Evolutionary conservation across 2,113 vertebrate genomes (phyloP).

Genomic region (Cranoglanis bouderius): DNA sequence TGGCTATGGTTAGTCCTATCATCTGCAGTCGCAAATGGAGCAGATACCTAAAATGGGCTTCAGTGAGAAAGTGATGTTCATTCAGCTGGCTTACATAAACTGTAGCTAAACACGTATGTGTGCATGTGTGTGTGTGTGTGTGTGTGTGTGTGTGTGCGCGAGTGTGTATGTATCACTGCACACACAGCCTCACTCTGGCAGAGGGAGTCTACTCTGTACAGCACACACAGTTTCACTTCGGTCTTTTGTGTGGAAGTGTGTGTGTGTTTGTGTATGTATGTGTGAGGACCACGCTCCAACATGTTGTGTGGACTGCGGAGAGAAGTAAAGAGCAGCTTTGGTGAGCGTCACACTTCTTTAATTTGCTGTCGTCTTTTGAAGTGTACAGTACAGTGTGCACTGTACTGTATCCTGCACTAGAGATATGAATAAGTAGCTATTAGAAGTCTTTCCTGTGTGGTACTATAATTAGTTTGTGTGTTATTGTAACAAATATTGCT

Average conservation of each 20-base stretch:
- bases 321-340: conserved; percentile 77
- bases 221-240: conserved; percentile 7
- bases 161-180: conserved; percentile 17
- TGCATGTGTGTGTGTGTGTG: conserved; percentile 9
- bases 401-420: background rate
- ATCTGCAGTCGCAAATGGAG: background rate
- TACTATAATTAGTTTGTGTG: background rate
- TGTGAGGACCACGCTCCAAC: conserved; percentile 56
- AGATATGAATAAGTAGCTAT: background rate
- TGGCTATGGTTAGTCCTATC: background rate
- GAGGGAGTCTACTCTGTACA: conserved; percentile 27
- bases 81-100: conserved; percentile 19
- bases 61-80: conserved; percentile 27
- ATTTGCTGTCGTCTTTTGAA: background rate
- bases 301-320: conserved; percentile 82
- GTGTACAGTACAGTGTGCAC: background rate
- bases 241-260: background rate
- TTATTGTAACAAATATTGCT: background rate
- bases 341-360: conserved; percentile 67
- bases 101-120: background rate
- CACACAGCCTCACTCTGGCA: conserved; percentile 21
- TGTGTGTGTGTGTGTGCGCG: conserved; percentile 27
- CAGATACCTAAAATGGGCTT: conserved; percentile 4
- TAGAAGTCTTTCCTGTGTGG: background rate
- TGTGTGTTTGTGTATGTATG: background rate